Evolutionary conservation across 2,888 invertebrate species (phyloP).

Genomic region (Frankliniella fusca): DNA sequence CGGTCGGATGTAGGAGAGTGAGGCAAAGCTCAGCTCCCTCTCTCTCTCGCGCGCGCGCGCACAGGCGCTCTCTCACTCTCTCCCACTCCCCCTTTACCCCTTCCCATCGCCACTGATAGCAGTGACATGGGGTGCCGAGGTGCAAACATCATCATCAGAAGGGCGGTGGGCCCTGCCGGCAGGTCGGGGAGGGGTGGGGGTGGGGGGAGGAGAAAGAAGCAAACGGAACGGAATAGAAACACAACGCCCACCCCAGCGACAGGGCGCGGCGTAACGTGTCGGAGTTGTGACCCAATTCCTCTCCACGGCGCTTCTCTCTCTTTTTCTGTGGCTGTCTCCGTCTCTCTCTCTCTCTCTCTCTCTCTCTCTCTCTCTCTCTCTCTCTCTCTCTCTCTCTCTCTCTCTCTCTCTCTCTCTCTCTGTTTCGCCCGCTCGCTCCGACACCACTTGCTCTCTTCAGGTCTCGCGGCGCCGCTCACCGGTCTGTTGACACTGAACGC

Average conservation of each 20-base stretch:
- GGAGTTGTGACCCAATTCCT: neutral
- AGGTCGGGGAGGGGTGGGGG: neutral
- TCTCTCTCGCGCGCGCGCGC: too few relatives aligned
- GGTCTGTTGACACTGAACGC: neutral
- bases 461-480: neutral
- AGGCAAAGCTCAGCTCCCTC: neutral
- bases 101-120: neutral
- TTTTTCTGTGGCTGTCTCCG: neutral
- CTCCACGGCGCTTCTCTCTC: neutral
- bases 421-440: neutral
- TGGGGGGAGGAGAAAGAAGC: too few relatives aligned
- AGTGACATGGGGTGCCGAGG: neutral
- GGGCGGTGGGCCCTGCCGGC: neutral
- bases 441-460: neutral
- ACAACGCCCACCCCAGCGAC: too few relatives aligned
- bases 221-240: too few relatives aligned
- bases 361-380: neutral
- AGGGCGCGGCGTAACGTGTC: too few relatives aligned
- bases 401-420: neutral
- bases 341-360: slow-evolving; percentile 1
- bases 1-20: too few relatives aligned
- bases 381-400: slow-evolving; percentile 1
- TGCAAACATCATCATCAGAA: neutral
- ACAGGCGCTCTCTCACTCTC: too few relatives aligned
- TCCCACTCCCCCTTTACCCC: neutral